A percentile compares a stretch with the other conserved stretches of the same genome.
Conservation (phyloP, 2,888 invertebrate species). For the Rapana venosa region DNA sequence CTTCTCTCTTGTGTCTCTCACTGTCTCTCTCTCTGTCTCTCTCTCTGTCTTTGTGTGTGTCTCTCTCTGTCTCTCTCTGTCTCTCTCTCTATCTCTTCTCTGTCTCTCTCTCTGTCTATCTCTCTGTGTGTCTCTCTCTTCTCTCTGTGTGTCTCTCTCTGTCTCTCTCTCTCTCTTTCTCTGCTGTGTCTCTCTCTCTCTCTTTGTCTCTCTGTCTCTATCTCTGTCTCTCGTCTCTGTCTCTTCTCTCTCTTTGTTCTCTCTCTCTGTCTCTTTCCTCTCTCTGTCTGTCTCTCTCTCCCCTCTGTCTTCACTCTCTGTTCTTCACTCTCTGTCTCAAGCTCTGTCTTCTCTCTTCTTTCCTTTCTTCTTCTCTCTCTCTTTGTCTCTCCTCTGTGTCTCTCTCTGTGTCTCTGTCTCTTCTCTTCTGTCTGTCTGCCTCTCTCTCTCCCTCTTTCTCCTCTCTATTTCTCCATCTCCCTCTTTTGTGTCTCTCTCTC, state of each 20-base stretch:
- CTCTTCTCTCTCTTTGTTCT: not conserved
- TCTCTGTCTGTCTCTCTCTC: too few relatives aligned
- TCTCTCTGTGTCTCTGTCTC: not conserved
- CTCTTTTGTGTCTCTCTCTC: too few relatives aligned
- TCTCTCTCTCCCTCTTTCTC: constrained; percentile 34
- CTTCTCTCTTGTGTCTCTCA: not conserved
- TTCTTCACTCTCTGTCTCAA: constrained; percentile 37
- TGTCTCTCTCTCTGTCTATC: too few relatives aligned
- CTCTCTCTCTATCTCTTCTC: too few relatives aligned
- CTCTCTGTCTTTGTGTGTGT: too few relatives aligned
- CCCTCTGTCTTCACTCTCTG: not conserved
- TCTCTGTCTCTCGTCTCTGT: not conserved
- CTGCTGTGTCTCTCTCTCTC: not conserved
- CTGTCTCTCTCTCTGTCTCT: too few relatives aligned
- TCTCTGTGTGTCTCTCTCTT: too few relatives aligned
- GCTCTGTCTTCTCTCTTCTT: constrained; percentile 27
- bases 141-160: too few relatives aligned
- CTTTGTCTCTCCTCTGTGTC: not conserved
- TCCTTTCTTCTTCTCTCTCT: not conserved
- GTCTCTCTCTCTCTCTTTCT: too few relatives aligned
- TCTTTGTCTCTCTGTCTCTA: not conserved
- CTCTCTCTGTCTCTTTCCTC: not conserved
- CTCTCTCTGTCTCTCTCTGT: too few relatives aligned
- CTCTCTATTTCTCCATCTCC: not conserved
- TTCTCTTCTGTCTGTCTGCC: not conserved